Conservation (phyloP, 2,113 vertebrate genomes). For the Eptatretus burgeri region DNA sequence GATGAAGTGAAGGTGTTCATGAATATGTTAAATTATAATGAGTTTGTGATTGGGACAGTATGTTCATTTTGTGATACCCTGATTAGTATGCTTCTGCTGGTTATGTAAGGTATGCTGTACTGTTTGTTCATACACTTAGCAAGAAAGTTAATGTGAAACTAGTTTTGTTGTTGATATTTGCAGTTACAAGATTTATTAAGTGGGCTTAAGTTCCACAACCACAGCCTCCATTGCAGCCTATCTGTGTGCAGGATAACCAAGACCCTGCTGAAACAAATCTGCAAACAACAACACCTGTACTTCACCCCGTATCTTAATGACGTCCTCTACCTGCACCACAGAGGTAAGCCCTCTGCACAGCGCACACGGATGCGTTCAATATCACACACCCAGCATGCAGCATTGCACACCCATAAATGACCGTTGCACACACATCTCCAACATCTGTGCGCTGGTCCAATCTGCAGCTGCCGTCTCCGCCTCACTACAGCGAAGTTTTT, state of each 20-base stretch:
- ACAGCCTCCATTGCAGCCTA: not conserved
- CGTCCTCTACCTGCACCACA: constrained; percentile 52
- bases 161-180: not conserved
- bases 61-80: no score
- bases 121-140: no score
- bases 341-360: constrained; percentile 23
- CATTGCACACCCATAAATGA: not conserved
- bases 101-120: no score
- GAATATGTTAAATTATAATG: no score
- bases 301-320: constrained; percentile 47
- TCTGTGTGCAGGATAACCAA: constrained; percentile 39
- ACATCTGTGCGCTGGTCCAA: no score
- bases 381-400: not conserved
- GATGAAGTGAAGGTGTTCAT: no score
- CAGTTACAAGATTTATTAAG: not conserved
- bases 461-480: no score
- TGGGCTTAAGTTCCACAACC: not conserved
- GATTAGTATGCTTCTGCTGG: no score
- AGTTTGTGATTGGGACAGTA: no score
- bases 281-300: constrained; percentile 56
- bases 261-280: constrained; percentile 33
- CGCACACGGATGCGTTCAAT: not conserved
- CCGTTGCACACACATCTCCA: no score
- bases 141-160: no score
- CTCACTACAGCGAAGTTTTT: no score